Evolutionary conservation across 2,797 vertebrate genomes (phyloP).

Genomic region (Nasua narica): DNA sequence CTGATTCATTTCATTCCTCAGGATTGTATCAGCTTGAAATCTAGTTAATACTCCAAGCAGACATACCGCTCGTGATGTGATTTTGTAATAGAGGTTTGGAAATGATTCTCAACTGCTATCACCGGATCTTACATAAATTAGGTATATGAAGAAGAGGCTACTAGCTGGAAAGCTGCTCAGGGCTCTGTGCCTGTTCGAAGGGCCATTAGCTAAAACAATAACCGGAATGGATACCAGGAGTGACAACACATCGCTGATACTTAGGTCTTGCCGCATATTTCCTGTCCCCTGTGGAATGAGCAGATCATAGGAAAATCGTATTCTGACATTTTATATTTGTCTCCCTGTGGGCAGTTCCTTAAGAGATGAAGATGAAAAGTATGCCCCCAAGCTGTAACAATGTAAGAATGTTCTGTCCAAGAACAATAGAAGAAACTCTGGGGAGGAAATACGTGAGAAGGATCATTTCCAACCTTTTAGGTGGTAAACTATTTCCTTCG

Average conservation of each 20-base stretch:
- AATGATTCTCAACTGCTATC: background rate
- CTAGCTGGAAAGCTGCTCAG: background rate
- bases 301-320: background rate
- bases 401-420: background rate
- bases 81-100: background rate
- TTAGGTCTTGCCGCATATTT: background rate
- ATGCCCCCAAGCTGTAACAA: background rate
- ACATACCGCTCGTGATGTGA: background rate
- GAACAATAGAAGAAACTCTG: background rate
- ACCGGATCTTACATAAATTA: background rate
- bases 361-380: background rate
- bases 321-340: background rate
- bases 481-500: background rate
- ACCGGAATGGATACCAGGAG: background rate
- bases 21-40: background rate
- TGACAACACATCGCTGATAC: background rate
- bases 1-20: background rate
- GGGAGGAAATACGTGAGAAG: background rate
- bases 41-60: background rate
- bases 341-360: background rate
- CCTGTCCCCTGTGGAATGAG: background rate
- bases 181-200: background rate
- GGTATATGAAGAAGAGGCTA: background rate
- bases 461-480: background rate
- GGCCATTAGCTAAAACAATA: background rate